Evolutionary conservation across 1,140 invertebrate species (phyloP).

Genomic region (Bombus affinis): DNA sequence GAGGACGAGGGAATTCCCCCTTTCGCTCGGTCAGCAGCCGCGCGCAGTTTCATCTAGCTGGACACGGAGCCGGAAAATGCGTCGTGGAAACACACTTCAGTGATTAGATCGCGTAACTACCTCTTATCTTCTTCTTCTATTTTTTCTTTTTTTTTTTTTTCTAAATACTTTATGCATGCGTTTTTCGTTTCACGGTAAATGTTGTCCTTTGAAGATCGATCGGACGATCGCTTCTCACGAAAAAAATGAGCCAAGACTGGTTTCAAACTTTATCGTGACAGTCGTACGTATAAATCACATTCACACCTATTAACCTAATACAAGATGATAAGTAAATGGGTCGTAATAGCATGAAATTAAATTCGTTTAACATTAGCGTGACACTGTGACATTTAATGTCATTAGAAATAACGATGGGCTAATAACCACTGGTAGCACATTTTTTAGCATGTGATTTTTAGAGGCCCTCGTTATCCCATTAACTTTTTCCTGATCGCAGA

Average conservation of each 20-base stretch:
- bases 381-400: neutral
- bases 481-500: neutral
- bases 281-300: no score
- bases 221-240: no score
- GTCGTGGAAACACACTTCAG: neutral
- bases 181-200: neutral
- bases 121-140: neutral
- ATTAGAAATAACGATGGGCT: neutral
- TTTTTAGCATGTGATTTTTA: neutral
- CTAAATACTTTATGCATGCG: neutral
- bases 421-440: neutral
- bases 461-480: neutral
- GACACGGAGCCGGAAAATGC: neutral
- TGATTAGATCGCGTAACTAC: neutral
- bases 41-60: neutral
- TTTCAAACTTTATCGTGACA: no score
- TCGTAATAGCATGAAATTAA: no score
- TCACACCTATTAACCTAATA: neutral
- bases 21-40: conserved; percentile 11
- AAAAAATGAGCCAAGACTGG: no score
- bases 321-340: neutral
- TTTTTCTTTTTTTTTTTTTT: neutral
- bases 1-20: conserved; percentile 28
- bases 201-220: no score
- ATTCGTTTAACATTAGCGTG: no score